Evolutionary conservation across 2,113 vertebrate genomes (phyloP).

Genomic region (Athene cunicularia): DNA sequence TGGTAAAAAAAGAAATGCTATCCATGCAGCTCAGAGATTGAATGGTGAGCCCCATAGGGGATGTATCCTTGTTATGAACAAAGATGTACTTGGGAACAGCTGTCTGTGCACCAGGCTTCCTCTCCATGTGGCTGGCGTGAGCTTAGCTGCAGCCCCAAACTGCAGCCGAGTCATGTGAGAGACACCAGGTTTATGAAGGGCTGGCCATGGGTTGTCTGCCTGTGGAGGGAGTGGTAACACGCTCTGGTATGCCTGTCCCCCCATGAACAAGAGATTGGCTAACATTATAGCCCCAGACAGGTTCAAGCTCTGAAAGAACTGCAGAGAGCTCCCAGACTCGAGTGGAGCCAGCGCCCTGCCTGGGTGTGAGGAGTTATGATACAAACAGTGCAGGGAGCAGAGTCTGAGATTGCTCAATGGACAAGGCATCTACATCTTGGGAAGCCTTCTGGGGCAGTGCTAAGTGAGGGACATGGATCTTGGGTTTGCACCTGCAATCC

Average conservation of each 20-base stretch:
- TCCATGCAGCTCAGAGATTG: background rate
- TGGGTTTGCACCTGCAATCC: background rate
- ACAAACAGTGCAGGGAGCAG: background rate
- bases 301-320: background rate
- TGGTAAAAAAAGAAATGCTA: background rate
- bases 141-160: background rate
- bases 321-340: background rate
- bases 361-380: background rate
- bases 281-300: background rate
- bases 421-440: rapidly evolving
- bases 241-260: background rate
- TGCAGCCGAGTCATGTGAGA: background rate
- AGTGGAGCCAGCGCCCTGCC: background rate
- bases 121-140: background rate
- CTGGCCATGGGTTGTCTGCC: rapidly evolving
- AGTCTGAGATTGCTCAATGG: background rate
- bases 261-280: background rate
- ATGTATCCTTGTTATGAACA: background rate
- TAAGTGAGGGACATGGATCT: background rate
- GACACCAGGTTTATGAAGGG: background rate
- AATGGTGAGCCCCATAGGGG: background rate
- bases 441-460: background rate
- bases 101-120: background rate
- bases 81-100: background rate
- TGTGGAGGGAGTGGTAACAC: background rate